Evolutionary conservation across 2,797 vertebrate species (phyloP), one percentile per base, ranked within the genome.

Genomic region (Austrolebias charrua): DNA sequence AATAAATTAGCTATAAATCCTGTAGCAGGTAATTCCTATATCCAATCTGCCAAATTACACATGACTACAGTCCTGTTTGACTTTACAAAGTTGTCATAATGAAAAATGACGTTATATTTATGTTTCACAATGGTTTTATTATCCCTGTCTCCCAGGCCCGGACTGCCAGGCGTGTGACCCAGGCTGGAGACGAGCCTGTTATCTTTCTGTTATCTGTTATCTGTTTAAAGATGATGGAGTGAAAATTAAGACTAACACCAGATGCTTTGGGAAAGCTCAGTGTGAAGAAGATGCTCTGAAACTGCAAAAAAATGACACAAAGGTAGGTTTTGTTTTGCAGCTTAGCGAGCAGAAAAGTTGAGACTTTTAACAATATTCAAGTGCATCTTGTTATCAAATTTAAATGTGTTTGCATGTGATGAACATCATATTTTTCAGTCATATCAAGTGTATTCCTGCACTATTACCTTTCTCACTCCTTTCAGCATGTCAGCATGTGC

Each of bases 121-220:
- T 78, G 75, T 85, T 84, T 81, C 82, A 88, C 88, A 88, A 86
- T 88, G 84, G 82, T 79, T 85, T 86, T 88, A 84, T 88, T 86
- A 83, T 89, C 46, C 67, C 18, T 60, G 72, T 50, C 66, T 54
- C 64, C 55, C 35, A 3, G 75, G 78, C 66, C 60, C 51, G 35
- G 70, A 74, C 78, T 57, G 24, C 29, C 72, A 54, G 70, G 54
- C 70, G 49, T 80, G 83, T 78, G 87, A 88, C 76, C 60, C 50
- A 55, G 60, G 63, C 77, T 49, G 2, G 14, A 59, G 67, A 50
- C 53, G 74, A 40, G 44, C 67, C 56, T 63, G 66, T 71, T 70
- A 57, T 74, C 59, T 66, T 18, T 7, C 35, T 38, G 8, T 38
- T 69, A 68, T 55, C 70, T 54, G 54, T 69, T 62, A 71, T 69